Conservation (phyloP, 2,888 invertebrate genomes). For the Adelognathus sp. region DNA sequence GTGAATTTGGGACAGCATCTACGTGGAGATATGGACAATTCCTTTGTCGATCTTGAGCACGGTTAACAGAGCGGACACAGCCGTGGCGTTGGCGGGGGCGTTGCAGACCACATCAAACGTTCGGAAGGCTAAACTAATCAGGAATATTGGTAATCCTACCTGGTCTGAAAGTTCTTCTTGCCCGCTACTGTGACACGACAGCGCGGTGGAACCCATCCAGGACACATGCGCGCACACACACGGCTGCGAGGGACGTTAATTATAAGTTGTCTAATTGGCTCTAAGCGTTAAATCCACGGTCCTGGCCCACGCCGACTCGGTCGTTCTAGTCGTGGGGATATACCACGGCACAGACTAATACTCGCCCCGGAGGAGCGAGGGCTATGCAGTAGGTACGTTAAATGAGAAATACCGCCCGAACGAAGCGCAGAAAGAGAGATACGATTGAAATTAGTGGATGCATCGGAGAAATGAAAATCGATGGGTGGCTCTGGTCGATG, state of each 20-base stretch:
- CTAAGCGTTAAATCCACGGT: slow-evolving; percentile 57
- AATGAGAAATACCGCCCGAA: slow-evolving; percentile 11
- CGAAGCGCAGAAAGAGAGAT: neutral
- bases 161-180: slow-evolving; percentile 33
- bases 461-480: slow-evolving; percentile 6
- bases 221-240: slow-evolving; percentile 18
- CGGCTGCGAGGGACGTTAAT: slow-evolving; percentile 65
- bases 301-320: slow-evolving; percentile 36
- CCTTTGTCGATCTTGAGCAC: neutral
- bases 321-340: slow-evolving; percentile 34
- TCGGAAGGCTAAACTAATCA: slow-evolving; percentile 45
- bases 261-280: slow-evolving; percentile 76
- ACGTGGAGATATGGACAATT: neutral
- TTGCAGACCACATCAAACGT: neutral
- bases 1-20: neutral
- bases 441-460: slow-evolving; percentile 19
- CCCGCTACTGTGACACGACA: slow-evolving; percentile 22
- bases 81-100: neutral
- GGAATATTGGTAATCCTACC: slow-evolving; percentile 48
- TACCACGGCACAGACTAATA: slow-evolving; percentile 35
- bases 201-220: slow-evolving; percentile 5
- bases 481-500: neutral
- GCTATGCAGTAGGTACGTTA: neutral
- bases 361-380: slow-evolving; percentile 5
- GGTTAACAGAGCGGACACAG: neutral